Percentiles rank a stretch among this genome's conserved stretches.
These are phyloP conservation scores for Centropus bengalensis DNA, from an alignment of 2,113 vertebrate genomes.

Conservation along the genomic window DNA sequence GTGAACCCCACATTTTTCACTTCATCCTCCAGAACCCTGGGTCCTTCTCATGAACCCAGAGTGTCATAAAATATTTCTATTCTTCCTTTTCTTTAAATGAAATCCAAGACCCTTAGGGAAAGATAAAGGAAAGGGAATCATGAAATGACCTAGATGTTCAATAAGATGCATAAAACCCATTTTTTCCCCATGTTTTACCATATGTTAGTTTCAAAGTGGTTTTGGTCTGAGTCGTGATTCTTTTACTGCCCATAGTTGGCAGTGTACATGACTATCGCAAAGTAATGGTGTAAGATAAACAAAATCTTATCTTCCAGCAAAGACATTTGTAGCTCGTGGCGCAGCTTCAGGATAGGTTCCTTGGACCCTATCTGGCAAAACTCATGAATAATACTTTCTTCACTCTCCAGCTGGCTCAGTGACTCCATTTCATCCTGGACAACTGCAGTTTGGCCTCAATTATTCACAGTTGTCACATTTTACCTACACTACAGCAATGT, in stretches of 20 bases:
- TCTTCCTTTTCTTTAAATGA: neutral
- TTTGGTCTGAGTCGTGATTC: neutral
- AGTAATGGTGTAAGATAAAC: neutral
- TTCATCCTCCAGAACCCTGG: neutral
- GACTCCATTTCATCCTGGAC: neutral
- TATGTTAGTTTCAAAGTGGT: neutral
- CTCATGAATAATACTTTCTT: neutral
- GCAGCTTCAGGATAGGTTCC: neutral
- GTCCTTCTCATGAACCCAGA: neutral
- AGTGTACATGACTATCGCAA: neutral
- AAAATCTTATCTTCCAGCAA: neutral
- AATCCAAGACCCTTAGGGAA: neutral
- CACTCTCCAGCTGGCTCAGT: constrained; percentile 42
- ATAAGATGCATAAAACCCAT: neutral
- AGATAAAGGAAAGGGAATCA: neutral
- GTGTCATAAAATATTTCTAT: neutral
- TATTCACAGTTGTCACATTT: constrained; percentile 25
- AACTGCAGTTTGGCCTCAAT: neutral
- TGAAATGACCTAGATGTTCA: neutral
- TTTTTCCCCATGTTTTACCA: neutral
- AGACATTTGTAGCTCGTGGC: neutral
- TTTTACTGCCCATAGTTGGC: neutral
- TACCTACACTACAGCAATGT: neutral
- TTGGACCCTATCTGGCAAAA: constrained; percentile 14
- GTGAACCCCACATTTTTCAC: neutral